Conservation (phyloP, 2,797 vertebrate genomes). For the Sandelia bainsii region DNA sequence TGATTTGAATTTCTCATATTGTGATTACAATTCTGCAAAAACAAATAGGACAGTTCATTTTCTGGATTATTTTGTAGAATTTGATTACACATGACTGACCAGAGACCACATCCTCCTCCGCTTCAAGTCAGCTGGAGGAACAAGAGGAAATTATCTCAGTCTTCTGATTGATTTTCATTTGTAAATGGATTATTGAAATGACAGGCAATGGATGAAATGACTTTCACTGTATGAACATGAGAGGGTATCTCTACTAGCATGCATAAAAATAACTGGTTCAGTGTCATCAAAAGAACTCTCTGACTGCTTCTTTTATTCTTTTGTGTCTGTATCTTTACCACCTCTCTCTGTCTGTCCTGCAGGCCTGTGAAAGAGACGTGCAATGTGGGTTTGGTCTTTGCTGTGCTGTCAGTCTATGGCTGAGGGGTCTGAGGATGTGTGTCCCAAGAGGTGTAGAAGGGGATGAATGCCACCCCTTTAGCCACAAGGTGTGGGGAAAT, state of each 20-base stretch:
- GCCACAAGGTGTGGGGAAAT: conserved; percentile 88
- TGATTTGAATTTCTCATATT: not conserved
- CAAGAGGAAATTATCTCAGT: conserved; percentile 67
- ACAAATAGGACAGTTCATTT: conserved; percentile 15
- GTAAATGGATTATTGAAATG: conserved; percentile 73
- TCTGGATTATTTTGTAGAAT: conserved; percentile 43
- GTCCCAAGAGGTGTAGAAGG: conserved; percentile 89
- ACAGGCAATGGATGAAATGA: conserved; percentile 52
- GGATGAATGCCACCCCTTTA: conserved; percentile 92
- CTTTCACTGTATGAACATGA: conserved; percentile 28
- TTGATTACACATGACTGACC: conserved; percentile 62
- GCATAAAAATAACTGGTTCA: conserved; percentile 16
- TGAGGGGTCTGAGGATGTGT: conserved; percentile 92
- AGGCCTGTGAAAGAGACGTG: conserved; percentile 92
- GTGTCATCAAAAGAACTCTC: conserved; percentile 17
- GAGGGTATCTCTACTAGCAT: conserved; percentile 25
- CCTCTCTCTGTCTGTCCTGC: conserved; percentile 44
- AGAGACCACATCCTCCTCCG: conserved; percentile 62
- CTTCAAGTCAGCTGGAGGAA: conserved; percentile 54
- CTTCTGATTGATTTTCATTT: conserved; percentile 66
- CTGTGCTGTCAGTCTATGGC: conserved; percentile 94
- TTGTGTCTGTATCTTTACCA: not conserved
- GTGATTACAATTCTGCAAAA: not conserved
- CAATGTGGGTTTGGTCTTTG: conserved; percentile 91
- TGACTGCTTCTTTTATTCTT: conserved; percentile 4